These are phyloP conservation scores for Thyatira batis DNA, from an alignment of 2,888 invertebrate genomes.

Conservation along the genomic window DNA sequence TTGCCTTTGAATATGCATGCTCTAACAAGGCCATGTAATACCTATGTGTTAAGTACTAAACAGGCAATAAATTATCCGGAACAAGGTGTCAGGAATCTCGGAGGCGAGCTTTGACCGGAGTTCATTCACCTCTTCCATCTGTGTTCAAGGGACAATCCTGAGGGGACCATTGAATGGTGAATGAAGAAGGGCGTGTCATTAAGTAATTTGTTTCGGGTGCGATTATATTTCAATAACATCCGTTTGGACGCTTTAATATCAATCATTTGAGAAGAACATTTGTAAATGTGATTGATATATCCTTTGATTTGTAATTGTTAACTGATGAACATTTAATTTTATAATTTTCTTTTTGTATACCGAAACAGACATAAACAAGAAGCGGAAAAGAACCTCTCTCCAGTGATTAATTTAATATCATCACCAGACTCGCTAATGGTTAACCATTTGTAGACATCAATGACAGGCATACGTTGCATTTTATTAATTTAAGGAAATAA, in stretches of 20 bases:
- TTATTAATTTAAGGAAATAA: conserved; percentile 3
- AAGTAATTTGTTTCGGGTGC: conserved; percentile 1
- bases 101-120: conserved; percentile 38
- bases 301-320: too few species aligned
- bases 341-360: too few species aligned
- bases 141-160: conserved; percentile 51
- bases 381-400: neutral
- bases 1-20: conserved; percentile 29
- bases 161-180: conserved; percentile 1
- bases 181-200: conserved; percentile 1
- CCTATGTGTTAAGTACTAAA: conserved; percentile 24
- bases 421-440: neutral
- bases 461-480: neutral
- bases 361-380: too few species aligned
- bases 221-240: neutral
- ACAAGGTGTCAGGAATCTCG: conserved; percentile 56
- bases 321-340: too few species aligned
- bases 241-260: too few species aligned
- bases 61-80: conserved; percentile 51
- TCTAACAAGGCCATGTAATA: conserved; percentile 12
- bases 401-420: neutral
- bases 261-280: too few species aligned
- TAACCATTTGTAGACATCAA: neutral
- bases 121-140: conserved; percentile 58
- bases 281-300: too few species aligned